Conservation (phyloP, 2,888 invertebrate genomes). For the Aproaerema taeniolella region DNA sequence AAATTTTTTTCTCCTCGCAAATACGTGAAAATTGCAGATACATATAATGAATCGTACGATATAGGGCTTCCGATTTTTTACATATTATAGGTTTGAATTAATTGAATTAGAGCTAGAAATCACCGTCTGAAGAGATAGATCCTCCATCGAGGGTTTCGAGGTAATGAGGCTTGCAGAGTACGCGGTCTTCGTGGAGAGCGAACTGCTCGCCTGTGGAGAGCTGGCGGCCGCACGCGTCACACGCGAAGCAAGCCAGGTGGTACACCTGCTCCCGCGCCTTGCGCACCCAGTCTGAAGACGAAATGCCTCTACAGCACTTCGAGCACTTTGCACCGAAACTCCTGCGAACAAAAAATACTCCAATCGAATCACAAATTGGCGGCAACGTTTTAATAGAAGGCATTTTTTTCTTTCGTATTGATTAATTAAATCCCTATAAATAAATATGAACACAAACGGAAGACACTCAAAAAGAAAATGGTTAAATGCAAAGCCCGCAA, state of each 20-base stretch:
- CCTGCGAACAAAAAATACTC: slow-evolving; percentile 71
- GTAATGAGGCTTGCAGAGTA: slow-evolving; percentile 98
- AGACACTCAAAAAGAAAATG: background rate
- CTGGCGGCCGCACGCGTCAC: slow-evolving; percentile 96
- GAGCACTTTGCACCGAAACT: slow-evolving; percentile 98
- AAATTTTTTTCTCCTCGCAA: too few relatives aligned
- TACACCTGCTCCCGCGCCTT: slow-evolving; percentile 96
- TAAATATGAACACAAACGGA: background rate
- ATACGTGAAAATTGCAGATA: too few relatives aligned
- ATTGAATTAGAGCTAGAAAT: too few relatives aligned
- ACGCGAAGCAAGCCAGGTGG: slow-evolving; percentile 99
- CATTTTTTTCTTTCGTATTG: background rate
- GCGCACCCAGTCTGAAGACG: slow-evolving; percentile 98
- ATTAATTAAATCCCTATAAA: background rate
- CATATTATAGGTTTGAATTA: too few relatives aligned
- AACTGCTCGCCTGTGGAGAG: slow-evolving; percentile 98
- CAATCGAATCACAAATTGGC: slow-evolving; percentile 10
- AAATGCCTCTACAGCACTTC: slow-evolving; percentile 95
- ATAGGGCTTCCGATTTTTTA: too few relatives aligned
- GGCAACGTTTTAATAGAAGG: too few relatives aligned
- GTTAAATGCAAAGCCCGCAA: background rate
- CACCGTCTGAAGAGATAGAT: slow-evolving; percentile 93
- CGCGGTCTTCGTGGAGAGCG: slow-evolving; percentile 94
- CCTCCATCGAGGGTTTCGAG: slow-evolving; percentile 95
- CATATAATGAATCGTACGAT: too few relatives aligned